Evolutionary conservation across 2,113 vertebrate genomes (phyloP), one percentile per base, ranked within the genome.

Genomic region (Capreolus pygargus): DNA sequence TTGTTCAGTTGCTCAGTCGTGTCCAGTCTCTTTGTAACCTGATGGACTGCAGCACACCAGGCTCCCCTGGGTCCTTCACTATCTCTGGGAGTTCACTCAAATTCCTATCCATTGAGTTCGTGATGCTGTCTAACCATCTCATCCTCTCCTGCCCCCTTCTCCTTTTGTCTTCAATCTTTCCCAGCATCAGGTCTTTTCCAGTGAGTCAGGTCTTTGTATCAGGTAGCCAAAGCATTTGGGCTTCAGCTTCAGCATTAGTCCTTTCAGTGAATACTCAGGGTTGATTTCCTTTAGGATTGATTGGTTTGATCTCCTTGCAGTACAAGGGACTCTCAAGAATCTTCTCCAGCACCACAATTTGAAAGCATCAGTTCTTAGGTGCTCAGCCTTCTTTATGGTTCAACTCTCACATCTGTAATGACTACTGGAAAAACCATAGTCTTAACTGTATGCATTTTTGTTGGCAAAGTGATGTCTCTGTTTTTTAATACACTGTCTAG

Each of bases 1-100:
- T 21, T 57, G 5, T 74, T 74, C 67, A 39, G 19, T 25, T 0
- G 1, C 70, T 74, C n/a, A 39, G 11, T 43, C 0, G 0, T 43
- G 70, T 43, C 70, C 70, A 25, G 23, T 7, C 21, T 74, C 36
- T 74, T 74, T 74, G n/a, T 0, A 1, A 74, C 70, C 21, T 36
- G 3, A 43, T 25, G 70, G 36, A 25, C 36, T 25, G 21, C 70
- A 74, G 36, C 70, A 39, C 36, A 74, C 36, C 36, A 25, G 70
- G 36, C n/a, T 74, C 36, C 70, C 21, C 36, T 43, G 64, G n/a
- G 70, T 74, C 36, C 36, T 25, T 74, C 70, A 43, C 21, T 43
- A 7, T 74, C 70, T 25, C 70, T 43, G 21, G 70, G 36, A 43
- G 70, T 43, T 39, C 11, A 43, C 70, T 74, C 39, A 43, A 43